Percentiles rank a stretch among this genome's conserved stretches.
Conservation (phyloP, 2,888 invertebrate genomes). For the Cryptops parisi region DNA sequence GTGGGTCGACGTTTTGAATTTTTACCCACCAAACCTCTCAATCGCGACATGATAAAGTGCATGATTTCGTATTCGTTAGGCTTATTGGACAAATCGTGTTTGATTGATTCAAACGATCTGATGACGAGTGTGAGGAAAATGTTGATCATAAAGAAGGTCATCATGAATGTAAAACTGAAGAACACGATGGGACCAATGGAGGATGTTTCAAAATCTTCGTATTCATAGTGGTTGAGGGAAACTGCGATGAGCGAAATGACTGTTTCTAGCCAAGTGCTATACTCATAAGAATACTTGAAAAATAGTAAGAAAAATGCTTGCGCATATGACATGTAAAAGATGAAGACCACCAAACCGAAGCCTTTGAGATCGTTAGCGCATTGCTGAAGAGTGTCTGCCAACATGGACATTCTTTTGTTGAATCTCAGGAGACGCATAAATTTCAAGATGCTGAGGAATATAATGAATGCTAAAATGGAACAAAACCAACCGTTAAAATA, state of each 20-base stretch:
- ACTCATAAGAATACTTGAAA: conserved; percentile 26
- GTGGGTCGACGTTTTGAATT: neutral
- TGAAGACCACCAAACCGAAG: conserved; percentile 31
- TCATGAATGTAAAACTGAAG: conserved; percentile 26
- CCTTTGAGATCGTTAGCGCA: conserved; percentile 28
- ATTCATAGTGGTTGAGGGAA: conserved; percentile 32
- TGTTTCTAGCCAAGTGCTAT: conserved; percentile 27
- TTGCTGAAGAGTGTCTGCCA: conserved; percentile 32
- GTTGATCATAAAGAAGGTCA: conserved; percentile 27
- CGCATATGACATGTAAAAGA: conserved; percentile 22
- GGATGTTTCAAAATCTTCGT: conserved; percentile 25
- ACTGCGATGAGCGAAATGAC: conserved; percentile 32
- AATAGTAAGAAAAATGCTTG: conserved; percentile 31
- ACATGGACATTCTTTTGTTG: conserved; percentile 35
- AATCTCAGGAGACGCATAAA: conserved; percentile 35
- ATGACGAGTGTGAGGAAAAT: conserved; percentile 28
- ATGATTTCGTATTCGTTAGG: conserved; percentile 31
- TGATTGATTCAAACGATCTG: conserved; percentile 25
- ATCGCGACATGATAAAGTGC: conserved; percentile 29
- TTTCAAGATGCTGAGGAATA: conserved; percentile 35
- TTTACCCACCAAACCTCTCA: conserved; percentile 21
- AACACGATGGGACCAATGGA: conserved; percentile 27
- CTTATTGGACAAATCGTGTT: conserved; percentile 27
- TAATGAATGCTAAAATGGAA: conserved; percentile 33
- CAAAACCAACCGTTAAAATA: conserved; percentile 24